Evolutionary conservation across 2,797 vertebrate species (phyloP).

Genomic region (Lindbergichthys nudifrons): DNA sequence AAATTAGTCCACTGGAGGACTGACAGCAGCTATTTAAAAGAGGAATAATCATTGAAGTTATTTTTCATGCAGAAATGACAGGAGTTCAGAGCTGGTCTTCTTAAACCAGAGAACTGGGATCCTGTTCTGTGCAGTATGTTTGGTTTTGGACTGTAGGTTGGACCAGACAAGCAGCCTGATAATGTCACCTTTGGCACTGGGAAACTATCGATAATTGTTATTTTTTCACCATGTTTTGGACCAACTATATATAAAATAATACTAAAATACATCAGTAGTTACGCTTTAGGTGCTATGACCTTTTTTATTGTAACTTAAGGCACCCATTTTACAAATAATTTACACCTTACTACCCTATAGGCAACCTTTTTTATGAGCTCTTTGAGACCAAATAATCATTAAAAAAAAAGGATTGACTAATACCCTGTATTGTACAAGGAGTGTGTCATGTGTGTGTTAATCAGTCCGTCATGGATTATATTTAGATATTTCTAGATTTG

Average conservation of each 20-base stretch:
- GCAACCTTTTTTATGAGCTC: not conserved
- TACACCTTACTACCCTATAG: not conserved
- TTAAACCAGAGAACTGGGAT: not conserved
- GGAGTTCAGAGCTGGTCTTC: not conserved
- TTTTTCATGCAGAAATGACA: constrained; percentile 2
- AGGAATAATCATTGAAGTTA: not conserved
- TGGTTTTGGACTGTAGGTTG: not conserved
- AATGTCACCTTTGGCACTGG: not conserved
- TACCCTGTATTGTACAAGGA: not conserved
- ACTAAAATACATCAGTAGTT: not conserved
- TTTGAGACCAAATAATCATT: constrained; percentile 6
- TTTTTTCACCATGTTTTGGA: not conserved
- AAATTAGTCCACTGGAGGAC: not conserved
- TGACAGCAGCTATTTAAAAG: not conserved
- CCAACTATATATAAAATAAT: not conserved
- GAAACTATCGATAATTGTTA: not conserved
- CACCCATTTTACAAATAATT: constrained; percentile 5
- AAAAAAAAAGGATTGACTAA: not conserved
- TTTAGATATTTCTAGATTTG: constrained; percentile 28
- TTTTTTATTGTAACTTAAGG: not conserved
- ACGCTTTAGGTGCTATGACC: not conserved
- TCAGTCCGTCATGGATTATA: constrained; percentile 38
- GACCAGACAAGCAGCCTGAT: not conserved
- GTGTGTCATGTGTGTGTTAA: not conserved
- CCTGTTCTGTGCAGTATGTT: not conserved